Base-by-base conservation (phyloP, 2,888 invertebrate genomes). In the Sinopyrophorus schimmeli region DNA sequence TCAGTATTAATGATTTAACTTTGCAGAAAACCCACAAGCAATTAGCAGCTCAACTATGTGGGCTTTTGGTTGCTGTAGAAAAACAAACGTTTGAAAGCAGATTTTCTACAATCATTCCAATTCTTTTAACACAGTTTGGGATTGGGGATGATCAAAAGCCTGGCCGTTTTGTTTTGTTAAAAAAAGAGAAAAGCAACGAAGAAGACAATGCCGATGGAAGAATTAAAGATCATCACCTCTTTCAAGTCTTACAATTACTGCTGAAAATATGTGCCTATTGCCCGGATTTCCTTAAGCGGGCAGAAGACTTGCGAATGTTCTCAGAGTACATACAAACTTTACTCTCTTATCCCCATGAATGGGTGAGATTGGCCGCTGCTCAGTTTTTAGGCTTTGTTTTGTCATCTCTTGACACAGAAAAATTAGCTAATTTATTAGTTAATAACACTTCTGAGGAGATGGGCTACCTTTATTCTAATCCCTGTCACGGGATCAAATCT, bases 281-380 rank as follows among this genome's bases (percentile, higher is more conserved):
- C 68, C 75, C 83, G 1, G 67, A 71, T 0, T 78, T 81, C 61
- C 66, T 89, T 43, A 78, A 78, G 7, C 76, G 76, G 53, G 70
- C 73, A 0, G 69, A 71, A 16, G 75, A 78, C 34, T 73, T 79
- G 2, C 80, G 87, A 50, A 79, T 79, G 49, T 71, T 86, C 61
- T 77, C 80, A 38, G 83, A 82, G 66, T 80, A 83, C 64, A 80
- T 84, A 60, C 87, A 90, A 70, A 77, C 76, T 10, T 78, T 91
- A 27, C 69, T 95, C 9, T 83, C 80, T 0, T 86, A 95, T 70
- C 87, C 90, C 7, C 94, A 95, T 67, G 80, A 84, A 18, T 93
- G 93, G 93, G 90, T 95, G 0, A 80, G 93, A 41, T 74, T 91
- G 30, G 81, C 82, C 47, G 80, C 92, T 0, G 81, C 86, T 0